These are phyloP conservation scores for Leucoma salicis DNA, from an alignment of 2,888 invertebrate species.

Conservation along the genomic window DNA sequence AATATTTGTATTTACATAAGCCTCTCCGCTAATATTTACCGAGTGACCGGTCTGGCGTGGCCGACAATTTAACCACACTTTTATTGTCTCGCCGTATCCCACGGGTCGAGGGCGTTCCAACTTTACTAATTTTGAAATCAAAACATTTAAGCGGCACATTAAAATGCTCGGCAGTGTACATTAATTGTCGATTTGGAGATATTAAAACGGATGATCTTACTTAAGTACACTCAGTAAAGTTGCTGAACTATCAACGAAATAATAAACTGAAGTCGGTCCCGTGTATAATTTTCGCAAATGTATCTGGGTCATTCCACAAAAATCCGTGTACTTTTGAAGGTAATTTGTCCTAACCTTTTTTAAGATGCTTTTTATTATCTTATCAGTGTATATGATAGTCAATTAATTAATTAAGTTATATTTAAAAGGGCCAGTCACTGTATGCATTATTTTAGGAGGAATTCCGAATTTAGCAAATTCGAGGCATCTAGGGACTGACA, in stretches of 20 bases:
- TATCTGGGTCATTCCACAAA: too few species aligned
- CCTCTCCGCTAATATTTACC: conserved; percentile 29
- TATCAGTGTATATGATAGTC: neutral
- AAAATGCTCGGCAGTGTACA: conserved; percentile 24
- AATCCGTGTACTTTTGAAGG: too few species aligned
- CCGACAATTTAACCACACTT: conserved; percentile 22
- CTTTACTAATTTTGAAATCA: conserved; percentile 31
- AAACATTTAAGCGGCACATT: conserved; percentile 26
- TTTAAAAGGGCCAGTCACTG: neutral
- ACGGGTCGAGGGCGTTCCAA: conserved; percentile 17
- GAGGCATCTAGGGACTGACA: too few species aligned
- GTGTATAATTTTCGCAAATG: neutral
- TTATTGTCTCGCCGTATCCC: conserved; percentile 23
- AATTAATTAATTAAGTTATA: neutral
- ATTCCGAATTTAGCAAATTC: too few species aligned
- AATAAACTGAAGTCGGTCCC: conserved; percentile 15
- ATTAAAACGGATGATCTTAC: conserved; percentile 28
- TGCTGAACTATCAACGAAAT: conserved; percentile 7
- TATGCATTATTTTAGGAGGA: neutral
- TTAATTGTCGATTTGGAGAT: conserved; percentile 26
- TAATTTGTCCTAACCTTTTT: neutral
- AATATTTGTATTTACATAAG: conserved; percentile 31
- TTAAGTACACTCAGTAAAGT: conserved; percentile 21
- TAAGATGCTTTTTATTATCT: neutral
- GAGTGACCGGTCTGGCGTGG: conserved; percentile 24